phyloP scores from a whole-genome alignment of 2,797 vertebrate species.

The Chelon labrosus region DNA sequence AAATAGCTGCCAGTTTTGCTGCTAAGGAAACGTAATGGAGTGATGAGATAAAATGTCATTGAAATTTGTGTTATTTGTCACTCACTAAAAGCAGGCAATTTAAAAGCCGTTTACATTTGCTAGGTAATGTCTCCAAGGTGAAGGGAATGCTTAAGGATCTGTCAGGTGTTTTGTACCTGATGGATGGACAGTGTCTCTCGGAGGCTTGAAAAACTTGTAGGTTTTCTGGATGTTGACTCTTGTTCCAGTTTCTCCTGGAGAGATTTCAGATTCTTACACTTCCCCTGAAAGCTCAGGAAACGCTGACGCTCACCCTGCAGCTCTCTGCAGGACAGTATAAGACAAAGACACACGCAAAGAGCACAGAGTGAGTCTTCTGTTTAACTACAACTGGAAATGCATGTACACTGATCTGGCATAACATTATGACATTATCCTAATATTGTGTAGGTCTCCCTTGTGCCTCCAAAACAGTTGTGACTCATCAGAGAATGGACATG shows the following conservation, averaged over 20 bases:
- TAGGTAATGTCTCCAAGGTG: not conserved
- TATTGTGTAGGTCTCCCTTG: no score
- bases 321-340: conserved; percentile 73
- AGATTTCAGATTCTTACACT: conserved; percentile 82
- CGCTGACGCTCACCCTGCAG: conserved; percentile 76
- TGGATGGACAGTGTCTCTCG: conserved; percentile 84
- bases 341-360: not conserved
- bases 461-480: no score
- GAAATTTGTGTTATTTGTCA: not conserved
- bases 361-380: not conserved
- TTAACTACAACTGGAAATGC: not conserved
- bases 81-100: not conserved
- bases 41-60: no score
- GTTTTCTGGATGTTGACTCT: conserved; percentile 54
- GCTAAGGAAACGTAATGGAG: not conserved
- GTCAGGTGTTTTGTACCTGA: conserved; percentile 82
- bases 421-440: no score
- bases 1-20: not conserved
- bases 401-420: not conserved
- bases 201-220: conserved; percentile 72
- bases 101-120: not conserved
- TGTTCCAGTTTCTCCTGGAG: conserved; percentile 84
- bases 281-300: conserved; percentile 84
- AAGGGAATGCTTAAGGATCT: not conserved
- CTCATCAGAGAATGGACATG: no score